Percentiles rank a stretch among this genome's conserved stretches.
Conservation (phyloP, 2,888 invertebrate species). For the Smittia aterrima region DNA sequence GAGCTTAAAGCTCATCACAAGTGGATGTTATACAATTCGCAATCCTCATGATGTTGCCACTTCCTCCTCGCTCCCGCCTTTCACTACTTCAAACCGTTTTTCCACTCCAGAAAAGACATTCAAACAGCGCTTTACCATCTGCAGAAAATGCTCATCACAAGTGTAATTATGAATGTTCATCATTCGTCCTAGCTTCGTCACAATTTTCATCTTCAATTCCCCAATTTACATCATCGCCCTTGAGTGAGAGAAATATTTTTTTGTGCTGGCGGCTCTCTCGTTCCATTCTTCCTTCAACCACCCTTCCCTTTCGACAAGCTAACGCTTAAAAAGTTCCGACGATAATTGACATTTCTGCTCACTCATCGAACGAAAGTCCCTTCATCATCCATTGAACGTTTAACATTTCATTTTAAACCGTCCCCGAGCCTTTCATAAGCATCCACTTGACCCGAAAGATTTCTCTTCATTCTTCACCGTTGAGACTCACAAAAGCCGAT, state of each 20-base stretch:
- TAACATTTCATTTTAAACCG: constrained; percentile 2
- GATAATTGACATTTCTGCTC: constrained; percentile 4
- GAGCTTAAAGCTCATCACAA: constrained; percentile 7
- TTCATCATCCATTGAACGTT: background rate
- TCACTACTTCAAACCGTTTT: background rate
- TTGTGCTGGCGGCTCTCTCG: no score
- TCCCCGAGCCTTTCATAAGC: background rate
- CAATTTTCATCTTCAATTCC: background rate
- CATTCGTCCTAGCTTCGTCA: background rate
- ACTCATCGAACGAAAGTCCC: background rate
- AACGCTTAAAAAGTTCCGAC: background rate
- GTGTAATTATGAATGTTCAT: constrained; percentile 38
- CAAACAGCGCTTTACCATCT: constrained; percentile 1
- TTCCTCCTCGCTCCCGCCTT: background rate
- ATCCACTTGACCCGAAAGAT: constrained; percentile 1
- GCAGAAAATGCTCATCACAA: constrained; percentile 13
- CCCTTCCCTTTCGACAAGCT: no score
- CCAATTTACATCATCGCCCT: constrained; percentile 6
- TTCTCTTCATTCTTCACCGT: no score
- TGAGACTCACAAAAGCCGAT: no score
- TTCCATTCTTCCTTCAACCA: no score
- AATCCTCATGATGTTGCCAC: background rate
- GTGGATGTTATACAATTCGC: background rate
- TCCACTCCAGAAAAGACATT: constrained; percentile 14
- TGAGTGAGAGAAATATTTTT: background rate